Conservation (phyloP, 2,888 invertebrate species). For the Anarsia innoxiella region DNA sequence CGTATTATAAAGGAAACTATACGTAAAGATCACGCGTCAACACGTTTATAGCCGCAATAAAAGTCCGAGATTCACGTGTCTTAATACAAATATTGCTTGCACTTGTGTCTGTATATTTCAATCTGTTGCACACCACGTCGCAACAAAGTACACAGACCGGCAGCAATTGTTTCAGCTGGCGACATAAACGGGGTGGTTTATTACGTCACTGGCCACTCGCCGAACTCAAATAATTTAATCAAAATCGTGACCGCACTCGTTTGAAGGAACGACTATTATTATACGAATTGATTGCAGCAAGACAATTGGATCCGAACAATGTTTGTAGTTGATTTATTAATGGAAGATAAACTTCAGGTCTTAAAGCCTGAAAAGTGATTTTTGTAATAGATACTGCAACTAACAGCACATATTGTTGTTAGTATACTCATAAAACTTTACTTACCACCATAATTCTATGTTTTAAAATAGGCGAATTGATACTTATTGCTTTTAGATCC, state of each 20-base stretch:
- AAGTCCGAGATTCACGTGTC: constrained; percentile 1
- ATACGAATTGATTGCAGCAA: constrained; percentile 1
- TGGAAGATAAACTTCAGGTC: no score
- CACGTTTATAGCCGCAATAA: constrained; percentile 1
- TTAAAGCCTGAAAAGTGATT: neutral
- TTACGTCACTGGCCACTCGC: constrained; percentile 17
- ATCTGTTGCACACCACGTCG: constrained; percentile 17
- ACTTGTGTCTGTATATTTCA: constrained; percentile 11
- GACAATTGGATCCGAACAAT: constrained; percentile 1
- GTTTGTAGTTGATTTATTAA: constrained; percentile 8
- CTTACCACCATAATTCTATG: no score
- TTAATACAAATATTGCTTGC: constrained; percentile 6
- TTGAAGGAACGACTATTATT: constrained; percentile 6
- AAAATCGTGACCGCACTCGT: constrained; percentile 26
- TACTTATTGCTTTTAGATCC: no score
- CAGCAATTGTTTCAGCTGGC: constrained; percentile 14
- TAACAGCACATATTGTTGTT: no score
- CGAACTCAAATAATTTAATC: constrained; percentile 47
- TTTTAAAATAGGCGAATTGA: no score
- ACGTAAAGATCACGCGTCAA: neutral
- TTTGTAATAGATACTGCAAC: neutral
- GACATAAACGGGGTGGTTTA: constrained; percentile 28
- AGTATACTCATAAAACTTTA: no score
- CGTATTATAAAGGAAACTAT: no score
- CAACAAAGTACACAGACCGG: constrained; percentile 25